Base-by-base conservation (phyloP, 2,113 vertebrate species). In the Xiphias gladius region DNA sequence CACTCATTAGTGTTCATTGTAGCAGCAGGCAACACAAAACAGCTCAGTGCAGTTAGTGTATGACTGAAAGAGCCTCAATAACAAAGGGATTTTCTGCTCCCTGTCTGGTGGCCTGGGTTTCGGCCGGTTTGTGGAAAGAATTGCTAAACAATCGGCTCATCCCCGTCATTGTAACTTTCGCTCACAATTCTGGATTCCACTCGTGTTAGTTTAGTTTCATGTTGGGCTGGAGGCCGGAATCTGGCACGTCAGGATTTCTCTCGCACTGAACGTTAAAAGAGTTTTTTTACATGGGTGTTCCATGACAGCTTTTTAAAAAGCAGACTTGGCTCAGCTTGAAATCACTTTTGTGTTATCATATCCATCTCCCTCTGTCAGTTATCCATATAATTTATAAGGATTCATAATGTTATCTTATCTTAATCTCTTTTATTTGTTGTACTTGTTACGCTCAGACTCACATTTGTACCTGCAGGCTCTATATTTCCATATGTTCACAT, bases 101-200 rank as follows among this genome's bases (percentile, higher is more conserved):
- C 65, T 35, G 74, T 30, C 77, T 46, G 68, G 39, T 57, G 4
- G 69, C 28, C 80, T 12, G 64, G 75, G 86, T 90, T 93, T 90
- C 46, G 22, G 32, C 48, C 12, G 75, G 70, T 85, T 80, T 84
- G 64, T 82, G 62, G 55, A 83, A 63, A 79, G 67, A 68, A 48
- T 59, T 66, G 28, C 72, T 37, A 55, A 84, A 88, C 79, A 88
- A 88, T 89, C 37, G 43, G 61, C 54, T 88, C 75, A 76, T 84
- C 76, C 57, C 73, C 7, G 24, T 89, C 84, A 69, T 88, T 89
- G 76, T 85, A 19, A 30, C 66, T 71, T 66, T 78, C 32, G 65
- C 83, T 35, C 8, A 71, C 73, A 88, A 70, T 41, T 85, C 86
- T 85, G 83, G 89, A 93, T 94, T 94, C 90, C 92, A 68, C 75